Evolutionary conservation across 2,888 invertebrate species (phyloP), one percentile per base, ranked within the genome.

Genomic region (Teleogryllus oceanicus): DNA sequence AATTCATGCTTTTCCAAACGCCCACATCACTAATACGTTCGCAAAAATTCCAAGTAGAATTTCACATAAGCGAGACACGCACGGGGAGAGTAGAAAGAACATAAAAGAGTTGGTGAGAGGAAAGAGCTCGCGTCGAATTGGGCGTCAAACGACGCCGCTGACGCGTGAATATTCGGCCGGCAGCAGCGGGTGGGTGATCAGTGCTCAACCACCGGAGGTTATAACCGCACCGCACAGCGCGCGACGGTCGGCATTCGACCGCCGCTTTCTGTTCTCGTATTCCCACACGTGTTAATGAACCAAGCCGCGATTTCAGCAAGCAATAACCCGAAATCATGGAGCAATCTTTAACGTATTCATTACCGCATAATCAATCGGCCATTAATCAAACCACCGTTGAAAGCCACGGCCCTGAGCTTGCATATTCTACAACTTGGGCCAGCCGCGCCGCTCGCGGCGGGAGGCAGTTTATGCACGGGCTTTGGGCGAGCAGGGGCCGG

Each of bases 291-390:
- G 62, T 62, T 18, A 62, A 62, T 62, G 62, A 62, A 62, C 16
- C 62, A 62, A 62, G n/a, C 62, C 62, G 62, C 62, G 62, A 62
- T 62, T 62, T 62, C 62, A 62, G 62, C 62, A 62, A 13, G 62
- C 62, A 62, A 62, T 62, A 62, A 62, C 16, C 62, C 62, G 62
- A 62, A 62, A 62, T 62, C 62, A 62, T 62, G n/a, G 62, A 13
- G 62, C 62, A 62, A 62, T 62, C 62, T 62, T 62, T 62, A 62
- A 62, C 62, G 62, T 62, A 62, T 62, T 62, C 62, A 62, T 62
- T 62, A 62, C 62, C 62, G 62, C 62, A 62, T 62, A 62, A 62
- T 62, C 62, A 62, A 62, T 62, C 62, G 62, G 62, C 62, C 62
- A 62, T 62, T 62, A 62, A 62, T 62, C 62, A 62, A 62, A 62